A percentile compares a stretch with the other conserved stretches of the same genome.
These are phyloP conservation scores for Gopherus flavomarginatus DNA, from an alignment of 2,113 vertebrate species.

Conservation along the genomic window DNA sequence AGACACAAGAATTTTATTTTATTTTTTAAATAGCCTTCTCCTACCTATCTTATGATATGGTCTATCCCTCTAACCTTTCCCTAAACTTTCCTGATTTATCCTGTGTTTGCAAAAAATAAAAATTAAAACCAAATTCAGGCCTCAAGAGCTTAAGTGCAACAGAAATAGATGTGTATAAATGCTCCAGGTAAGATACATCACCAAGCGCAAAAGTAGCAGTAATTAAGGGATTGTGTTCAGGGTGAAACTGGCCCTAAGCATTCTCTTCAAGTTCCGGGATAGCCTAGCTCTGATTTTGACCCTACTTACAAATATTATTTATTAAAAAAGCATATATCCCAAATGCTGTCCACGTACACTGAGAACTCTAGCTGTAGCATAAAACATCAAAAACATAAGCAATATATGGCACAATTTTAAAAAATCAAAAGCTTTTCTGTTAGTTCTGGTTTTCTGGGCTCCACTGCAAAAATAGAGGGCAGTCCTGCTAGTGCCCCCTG, in stretches of 20 bases:
- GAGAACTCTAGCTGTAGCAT: no score
- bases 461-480: neutral
- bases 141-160: neutral
- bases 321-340: no score
- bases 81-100: neutral
- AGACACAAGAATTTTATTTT: neutral
- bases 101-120: neutral
- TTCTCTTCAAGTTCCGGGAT: no score
- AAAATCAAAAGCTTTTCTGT: neutral
- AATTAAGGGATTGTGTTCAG: no score
- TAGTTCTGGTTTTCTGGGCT: neutral
- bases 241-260: no score
- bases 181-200: neutral
- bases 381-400: no score
- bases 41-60: neutral
- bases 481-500: neutral
- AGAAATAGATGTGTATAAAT: neutral
- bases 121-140: neutral
- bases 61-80: neutral
- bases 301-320: no score
- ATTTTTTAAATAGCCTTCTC: neutral
- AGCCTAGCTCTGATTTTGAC: no score
- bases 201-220: no score
- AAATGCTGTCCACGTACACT: no score
- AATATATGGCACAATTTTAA: no score